Conservation (phyloP, 2,888 invertebrate species). For the Leucoptera coffeella region DNA sequence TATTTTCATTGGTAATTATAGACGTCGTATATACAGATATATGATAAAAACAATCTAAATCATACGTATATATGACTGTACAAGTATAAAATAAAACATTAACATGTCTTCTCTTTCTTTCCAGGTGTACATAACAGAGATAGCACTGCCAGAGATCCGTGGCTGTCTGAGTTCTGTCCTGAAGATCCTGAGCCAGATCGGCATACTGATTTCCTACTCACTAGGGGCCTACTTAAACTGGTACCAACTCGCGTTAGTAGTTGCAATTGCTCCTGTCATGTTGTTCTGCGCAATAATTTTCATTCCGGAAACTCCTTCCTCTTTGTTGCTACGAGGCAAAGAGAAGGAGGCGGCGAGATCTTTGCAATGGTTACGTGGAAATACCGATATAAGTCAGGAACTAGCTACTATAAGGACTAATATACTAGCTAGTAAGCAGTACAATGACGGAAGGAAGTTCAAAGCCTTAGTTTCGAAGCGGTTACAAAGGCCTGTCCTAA, state of each 20-base stretch:
- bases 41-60: not conserved
- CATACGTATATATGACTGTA: not conserved
- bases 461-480: conserved; percentile 33
- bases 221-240: conserved; percentile 78
- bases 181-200: conserved; percentile 79
- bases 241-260: conserved; percentile 75
- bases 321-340: conserved; percentile 65
- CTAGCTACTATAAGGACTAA: conserved; percentile 65
- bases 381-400: conserved; percentile 70
- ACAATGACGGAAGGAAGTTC: conserved; percentile 24
- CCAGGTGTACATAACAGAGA: conserved; percentile 86
- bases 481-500: conserved; percentile 63
- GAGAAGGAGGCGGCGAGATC: conserved; percentile 70
- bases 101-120: conserved; percentile 13
- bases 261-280: conserved; percentile 68
- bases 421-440: conserved; percentile 47
- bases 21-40: no score
- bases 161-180: conserved; percentile 81
- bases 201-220: conserved; percentile 75
- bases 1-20: no score
- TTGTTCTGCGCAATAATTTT: conserved; percentile 68
- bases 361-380: conserved; percentile 73
- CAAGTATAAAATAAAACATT: not conserved
- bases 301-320: conserved; percentile 86
- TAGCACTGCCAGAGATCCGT: conserved; percentile 77